These are phyloP conservation scores for Ophioderma brevispina DNA, from an alignment of 35 echinoderm and acorn worm genomes.

Conservation along the genomic window DNA sequence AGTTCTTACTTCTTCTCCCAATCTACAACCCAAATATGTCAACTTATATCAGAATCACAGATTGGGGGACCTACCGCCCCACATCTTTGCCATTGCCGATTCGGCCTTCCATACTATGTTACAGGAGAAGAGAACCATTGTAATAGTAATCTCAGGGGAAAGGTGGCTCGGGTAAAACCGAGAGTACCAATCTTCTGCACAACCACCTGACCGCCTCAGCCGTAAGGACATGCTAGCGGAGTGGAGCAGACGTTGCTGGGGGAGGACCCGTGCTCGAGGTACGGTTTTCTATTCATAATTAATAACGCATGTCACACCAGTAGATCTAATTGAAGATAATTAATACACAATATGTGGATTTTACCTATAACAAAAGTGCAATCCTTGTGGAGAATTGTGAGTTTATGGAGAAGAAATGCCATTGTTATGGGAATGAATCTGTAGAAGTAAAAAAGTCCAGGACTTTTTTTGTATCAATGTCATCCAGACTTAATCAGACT, in stretches of 20 bases:
- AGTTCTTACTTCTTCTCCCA: too few species aligned
- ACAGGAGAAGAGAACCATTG: conserved; percentile 87
- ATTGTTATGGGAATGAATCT: too few species aligned
- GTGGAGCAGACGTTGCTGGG: conserved; percentile 96
- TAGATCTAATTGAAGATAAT: too few species aligned
- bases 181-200: conserved; percentile 91
- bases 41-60: conserved; percentile 97
- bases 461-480: too few species aligned
- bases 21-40: conserved; percentile 97
- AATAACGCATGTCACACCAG: too few species aligned
- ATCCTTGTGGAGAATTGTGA: too few species aligned
- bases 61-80: conserved; percentile 85
- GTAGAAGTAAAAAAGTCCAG: too few species aligned
- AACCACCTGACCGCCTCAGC: conserved; percentile 94
- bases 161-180: conserved; percentile 98
- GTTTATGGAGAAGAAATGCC: too few species aligned
- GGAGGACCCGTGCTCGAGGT: conserved; percentile 98
- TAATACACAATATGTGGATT: too few species aligned
- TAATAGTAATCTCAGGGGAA: conserved; percentile 96
- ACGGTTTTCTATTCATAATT: too few species aligned
- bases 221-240: conserved; percentile 89
- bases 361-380: too few species aligned
- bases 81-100: conserved; percentile 99
- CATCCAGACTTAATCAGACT: too few species aligned
- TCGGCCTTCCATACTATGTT: conserved; percentile 98